Conservation (phyloP, 2,888 invertebrate genomes). For the Thereva nobilitata region DNA sequence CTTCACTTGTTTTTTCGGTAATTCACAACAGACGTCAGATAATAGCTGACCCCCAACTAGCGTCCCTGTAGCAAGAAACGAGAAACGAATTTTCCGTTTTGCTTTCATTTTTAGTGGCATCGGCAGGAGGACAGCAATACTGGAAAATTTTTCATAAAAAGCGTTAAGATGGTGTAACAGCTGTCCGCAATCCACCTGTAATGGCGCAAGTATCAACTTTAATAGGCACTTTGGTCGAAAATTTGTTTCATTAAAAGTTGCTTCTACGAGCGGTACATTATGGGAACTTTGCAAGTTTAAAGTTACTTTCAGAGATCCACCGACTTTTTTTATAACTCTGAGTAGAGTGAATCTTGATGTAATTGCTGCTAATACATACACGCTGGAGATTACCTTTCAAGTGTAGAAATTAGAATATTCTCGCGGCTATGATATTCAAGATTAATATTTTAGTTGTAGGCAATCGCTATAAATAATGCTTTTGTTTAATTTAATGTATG, state of each 20-base stretch:
- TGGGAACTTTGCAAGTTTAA: conserved; percentile 12
- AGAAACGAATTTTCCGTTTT: conserved; percentile 11
- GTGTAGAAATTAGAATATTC: too few species aligned
- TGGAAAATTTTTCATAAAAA: conserved; percentile 36
- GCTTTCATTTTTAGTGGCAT: background rate
- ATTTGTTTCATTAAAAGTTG: conserved; percentile 41
- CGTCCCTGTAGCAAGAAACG: conserved; percentile 6
- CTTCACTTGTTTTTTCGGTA: conserved; percentile 31
- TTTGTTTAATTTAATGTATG: too few species aligned
- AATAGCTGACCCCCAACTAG: conserved; percentile 30
- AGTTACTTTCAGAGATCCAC: background rate
- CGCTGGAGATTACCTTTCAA: too few species aligned
- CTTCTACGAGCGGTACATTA: conserved; percentile 12
- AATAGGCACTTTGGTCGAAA: conserved; percentile 37
- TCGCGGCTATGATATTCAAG: too few species aligned
- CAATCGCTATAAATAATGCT: too few species aligned
- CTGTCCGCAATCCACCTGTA: conserved; percentile 41
- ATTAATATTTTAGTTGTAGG: too few species aligned
- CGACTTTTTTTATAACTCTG: background rate
- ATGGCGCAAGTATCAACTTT: conserved; percentile 40
- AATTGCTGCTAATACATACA: too few species aligned
- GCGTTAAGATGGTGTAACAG: conserved; percentile 38
- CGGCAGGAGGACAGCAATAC: conserved; percentile 1
- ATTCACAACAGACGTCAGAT: conserved; percentile 34
- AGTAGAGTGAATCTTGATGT: too few species aligned